Percentiles rank a stretch among this genome's conserved stretches.
Evolutionary conservation across 2,113 vertebrate genomes (phyloP).

Genomic region (Thomomys bottae): DNA sequence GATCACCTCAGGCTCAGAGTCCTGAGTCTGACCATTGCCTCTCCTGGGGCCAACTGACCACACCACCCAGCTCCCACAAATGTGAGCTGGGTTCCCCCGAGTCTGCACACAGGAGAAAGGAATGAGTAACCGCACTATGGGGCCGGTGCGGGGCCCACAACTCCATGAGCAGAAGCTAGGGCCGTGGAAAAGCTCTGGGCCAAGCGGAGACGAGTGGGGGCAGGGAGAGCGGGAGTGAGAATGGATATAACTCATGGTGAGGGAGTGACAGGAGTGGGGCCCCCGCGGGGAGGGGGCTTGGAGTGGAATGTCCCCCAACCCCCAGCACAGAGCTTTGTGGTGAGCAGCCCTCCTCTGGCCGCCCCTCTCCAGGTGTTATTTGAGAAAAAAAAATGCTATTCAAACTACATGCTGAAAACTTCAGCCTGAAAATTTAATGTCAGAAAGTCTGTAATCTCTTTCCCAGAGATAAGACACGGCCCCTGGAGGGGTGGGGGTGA

Average conservation of each 20-base stretch:
- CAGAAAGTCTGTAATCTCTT: conserved; percentile 63
- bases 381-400: background rate
- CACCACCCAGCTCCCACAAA: background rate
- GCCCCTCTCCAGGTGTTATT: conserved; percentile 63
- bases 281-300: background rate
- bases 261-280: background rate
- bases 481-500: background rate
- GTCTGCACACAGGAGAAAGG: background rate
- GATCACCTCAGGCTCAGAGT: background rate
- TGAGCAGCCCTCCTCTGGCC: background rate
- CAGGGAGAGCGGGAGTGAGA: background rate
- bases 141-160: background rate
- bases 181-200: background rate
- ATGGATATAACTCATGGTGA: background rate
- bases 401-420: conserved; percentile 53
- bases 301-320: background rate
- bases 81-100: background rate
- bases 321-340: background rate
- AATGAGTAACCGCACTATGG: rapidly evolving
- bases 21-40: background rate
- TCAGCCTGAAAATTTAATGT: conserved; percentile 57
- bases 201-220: too few relatives aligned
- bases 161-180: rapidly evolving
- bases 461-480: conserved; percentile 72
- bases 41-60: background rate